Evolutionary conservation across 1,140 invertebrate genomes (phyloP).

Genomic region (Globodera rostochiensis): DNA sequence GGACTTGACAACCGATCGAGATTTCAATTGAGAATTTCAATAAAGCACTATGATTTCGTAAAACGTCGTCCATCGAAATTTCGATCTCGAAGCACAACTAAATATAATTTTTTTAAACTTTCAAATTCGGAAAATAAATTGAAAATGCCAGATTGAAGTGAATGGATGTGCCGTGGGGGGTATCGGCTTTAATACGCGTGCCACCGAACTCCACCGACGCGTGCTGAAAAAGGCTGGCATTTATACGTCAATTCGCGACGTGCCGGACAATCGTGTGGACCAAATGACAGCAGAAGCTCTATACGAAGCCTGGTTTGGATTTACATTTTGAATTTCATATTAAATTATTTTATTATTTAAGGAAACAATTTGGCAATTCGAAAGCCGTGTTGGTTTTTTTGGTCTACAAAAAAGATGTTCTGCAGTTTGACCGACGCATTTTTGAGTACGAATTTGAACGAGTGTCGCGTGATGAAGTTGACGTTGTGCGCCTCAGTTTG

Average conservation of each 20-base stretch:
- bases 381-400: background rate
- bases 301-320: background rate
- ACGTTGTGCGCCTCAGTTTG: background rate
- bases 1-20: too few relatives aligned
- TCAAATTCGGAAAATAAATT: too few relatives aligned
- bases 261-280: background rate
- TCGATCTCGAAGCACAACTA: too few relatives aligned
- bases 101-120: too few relatives aligned
- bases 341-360: background rate
- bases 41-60: too few relatives aligned
- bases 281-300: background rate
- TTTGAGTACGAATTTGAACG: background rate
- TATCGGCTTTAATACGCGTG: background rate
- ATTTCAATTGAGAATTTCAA: too few relatives aligned
- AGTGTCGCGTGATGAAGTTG: background rate
- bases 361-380: background rate
- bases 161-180: background rate
- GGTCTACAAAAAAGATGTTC: background rate
- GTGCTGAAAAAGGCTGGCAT: background rate
- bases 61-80: too few relatives aligned
- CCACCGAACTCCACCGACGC: background rate
- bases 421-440: background rate
- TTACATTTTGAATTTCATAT: too few relatives aligned
- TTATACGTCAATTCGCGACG: background rate
- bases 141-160: background rate